Evolutionary conservation across 2,888 invertebrate species (phyloP), one percentile per base, ranked within the genome.

Genomic region (Pheosia gnoma): DNA sequence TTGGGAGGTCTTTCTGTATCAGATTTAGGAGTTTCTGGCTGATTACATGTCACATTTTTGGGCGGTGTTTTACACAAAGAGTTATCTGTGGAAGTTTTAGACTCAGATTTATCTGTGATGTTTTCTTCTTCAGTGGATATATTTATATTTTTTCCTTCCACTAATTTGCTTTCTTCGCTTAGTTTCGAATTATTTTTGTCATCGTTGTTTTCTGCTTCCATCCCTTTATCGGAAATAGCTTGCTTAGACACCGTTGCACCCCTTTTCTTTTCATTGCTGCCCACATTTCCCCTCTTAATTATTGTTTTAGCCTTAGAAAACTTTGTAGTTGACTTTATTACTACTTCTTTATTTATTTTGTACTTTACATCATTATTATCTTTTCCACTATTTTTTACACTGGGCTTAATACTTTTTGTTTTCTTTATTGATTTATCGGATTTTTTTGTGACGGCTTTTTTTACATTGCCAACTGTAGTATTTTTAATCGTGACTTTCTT

Each of bases 1-100:
- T 93, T 93, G 5, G 88, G 93, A 53, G 92, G 92, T 66, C 93
- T 83, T 77, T 93, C 93, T 38, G 74, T 81, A 79, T 93, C 93
- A 61, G 80, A 54, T 83, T 90, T 93, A 9, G 86, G 82, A n/a
- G 83, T 79, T 60, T 90, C 89, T 8, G 74, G 57, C 68, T 77
- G 78, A 73, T 67, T 80, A 36, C 65, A 58, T 11, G 71, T 57
- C 25, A 73, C 56, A 47, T 58, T 54, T 74, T 80, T 83, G 5
- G 74, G 63, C 9, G 73, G 63, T 10, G 70, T 69, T 66, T 67
- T 67, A 55, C 51, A 66, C 56, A 37, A 51, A 45, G 66, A 64
- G 59, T 61, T 65, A 39, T 72, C 74, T 41, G 51, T 61, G 58
- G 58, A 65, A 59, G 37, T 59, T 65, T 78, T 79, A 5, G 57